Percentiles rank a stretch among this genome's conserved stretches.
phyloP scores from a whole-genome alignment of 1,140 invertebrate genomes.

The Spodoptera frugiperda region DNA sequence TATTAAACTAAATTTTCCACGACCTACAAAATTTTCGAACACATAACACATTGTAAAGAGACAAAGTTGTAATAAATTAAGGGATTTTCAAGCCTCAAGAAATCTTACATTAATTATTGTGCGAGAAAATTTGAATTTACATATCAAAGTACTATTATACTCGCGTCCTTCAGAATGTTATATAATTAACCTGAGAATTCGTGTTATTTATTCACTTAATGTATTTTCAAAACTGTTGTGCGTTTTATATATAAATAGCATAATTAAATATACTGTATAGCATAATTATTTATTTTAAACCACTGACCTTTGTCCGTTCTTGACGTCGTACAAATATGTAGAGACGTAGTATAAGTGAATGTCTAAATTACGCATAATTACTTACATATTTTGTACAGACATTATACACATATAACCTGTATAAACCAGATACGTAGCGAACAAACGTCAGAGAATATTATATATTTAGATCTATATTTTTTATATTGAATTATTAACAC shows the following conservation, averaged over 20 bases:
- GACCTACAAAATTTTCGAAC: conserved; percentile 25
- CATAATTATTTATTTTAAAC: background rate
- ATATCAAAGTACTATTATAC: background rate
- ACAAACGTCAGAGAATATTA: no score
- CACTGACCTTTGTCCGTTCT: background rate
- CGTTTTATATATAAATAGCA: background rate
- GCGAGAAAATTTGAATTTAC: conserved; percentile 8
- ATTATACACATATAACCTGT: no score
- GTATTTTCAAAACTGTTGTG: background rate
- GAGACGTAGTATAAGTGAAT: background rate
- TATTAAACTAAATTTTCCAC: conserved; percentile 13
- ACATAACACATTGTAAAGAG: conserved; percentile 15
- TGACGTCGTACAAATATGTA: background rate
- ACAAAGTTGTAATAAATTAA: conserved; percentile 24
- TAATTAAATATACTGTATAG: background rate
- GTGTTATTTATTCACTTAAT: background rate
- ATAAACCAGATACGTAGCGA: no score
- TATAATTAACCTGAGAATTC: conserved; percentile 13
- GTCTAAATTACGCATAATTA: background rate
- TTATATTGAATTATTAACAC: no score
- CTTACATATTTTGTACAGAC: no score
- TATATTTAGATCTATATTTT: no score
- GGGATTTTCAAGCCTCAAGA: conserved; percentile 12
- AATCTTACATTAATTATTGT: conserved; percentile 38
- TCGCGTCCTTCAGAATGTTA: conserved; percentile 7